Evolutionary conservation across 2,113 vertebrate genomes (phyloP).

Genomic region (Telmatochromis sp.): DNA sequence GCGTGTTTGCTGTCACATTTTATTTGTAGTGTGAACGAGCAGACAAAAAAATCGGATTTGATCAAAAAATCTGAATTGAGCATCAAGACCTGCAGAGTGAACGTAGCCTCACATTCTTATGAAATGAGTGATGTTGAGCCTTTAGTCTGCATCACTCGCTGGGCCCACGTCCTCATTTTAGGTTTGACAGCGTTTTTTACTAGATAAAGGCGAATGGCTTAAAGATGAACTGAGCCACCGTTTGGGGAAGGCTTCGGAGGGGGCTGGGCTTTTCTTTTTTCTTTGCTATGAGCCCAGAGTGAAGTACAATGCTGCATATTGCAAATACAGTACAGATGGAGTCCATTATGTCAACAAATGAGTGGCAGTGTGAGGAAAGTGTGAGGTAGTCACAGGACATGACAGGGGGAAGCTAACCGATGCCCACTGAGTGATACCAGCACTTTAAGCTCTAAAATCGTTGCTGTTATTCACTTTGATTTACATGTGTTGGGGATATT

Average conservation of each 20-base stretch:
- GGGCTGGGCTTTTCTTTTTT: neutral
- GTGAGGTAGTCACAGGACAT: neutral
- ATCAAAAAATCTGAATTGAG: too few relatives aligned
- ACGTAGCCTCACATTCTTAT: neutral
- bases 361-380: neutral
- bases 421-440: neutral
- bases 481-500: neutral
- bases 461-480: conserved; percentile 2
- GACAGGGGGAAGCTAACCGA: neutral
- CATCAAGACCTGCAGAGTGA: too few relatives aligned
- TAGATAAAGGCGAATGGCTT: neutral
- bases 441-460: neutral
- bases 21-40: too few relatives aligned
- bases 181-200: neutral
- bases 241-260: neutral
- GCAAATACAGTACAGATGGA: neutral
- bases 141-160: neutral
- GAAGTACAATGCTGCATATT: neutral
- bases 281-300: neutral
- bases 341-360: neutral
- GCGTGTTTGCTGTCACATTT: too few relatives aligned
- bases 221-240: neutral
- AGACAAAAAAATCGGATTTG: too few relatives aligned
- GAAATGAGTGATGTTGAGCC: neutral
- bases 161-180: neutral